Percentiles rank a stretch among this genome's conserved stretches.
phyloP scores from a whole-genome alignment of 2,797 vertebrate genomes.

The Argyrosomus regius region DNA sequence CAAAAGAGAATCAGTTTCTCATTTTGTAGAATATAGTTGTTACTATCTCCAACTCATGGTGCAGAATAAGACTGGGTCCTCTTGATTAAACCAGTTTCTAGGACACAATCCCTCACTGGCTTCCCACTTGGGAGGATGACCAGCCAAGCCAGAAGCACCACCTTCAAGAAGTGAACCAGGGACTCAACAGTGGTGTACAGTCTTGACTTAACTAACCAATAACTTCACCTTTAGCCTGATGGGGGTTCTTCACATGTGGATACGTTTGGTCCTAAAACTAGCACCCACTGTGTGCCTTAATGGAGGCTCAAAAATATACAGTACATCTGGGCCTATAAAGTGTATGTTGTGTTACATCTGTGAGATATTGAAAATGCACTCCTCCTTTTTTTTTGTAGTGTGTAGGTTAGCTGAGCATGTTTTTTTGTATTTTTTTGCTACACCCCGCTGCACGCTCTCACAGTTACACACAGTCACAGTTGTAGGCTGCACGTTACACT shows the following conservation, averaged over 20 bases:
- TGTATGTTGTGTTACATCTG: neutral
- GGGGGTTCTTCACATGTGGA: neutral
- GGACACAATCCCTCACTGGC: neutral
- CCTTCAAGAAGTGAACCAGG: neutral
- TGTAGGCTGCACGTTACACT: conserved; percentile 51
- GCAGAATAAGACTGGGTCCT: neutral
- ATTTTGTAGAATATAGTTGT: neutral
- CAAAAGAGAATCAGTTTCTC: neutral
- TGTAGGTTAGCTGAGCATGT: conserved; percentile 33
- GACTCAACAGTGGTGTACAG: neutral
- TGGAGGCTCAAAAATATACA: neutral
- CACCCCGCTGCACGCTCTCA: conserved; percentile 31
- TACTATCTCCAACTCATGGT: neutral
- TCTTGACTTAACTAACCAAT: neutral
- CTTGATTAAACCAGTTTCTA: neutral
- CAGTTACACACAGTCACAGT: conserved; percentile 47
- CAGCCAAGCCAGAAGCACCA: neutral
- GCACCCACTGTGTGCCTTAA: neutral
- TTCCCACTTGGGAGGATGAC: neutral
- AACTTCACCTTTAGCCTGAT: conserved; percentile 11
- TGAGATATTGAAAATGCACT: conserved; percentile 20
- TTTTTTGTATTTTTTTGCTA: conserved; percentile 32
- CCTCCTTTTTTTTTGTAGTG: conserved; percentile 18
- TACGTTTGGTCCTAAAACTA: neutral
- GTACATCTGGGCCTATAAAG: neutral